Percentiles rank a stretch among this genome's conserved stretches.
phyloP scores from a whole-genome alignment of 2,113 vertebrate genomes.

The Saguinus imperator region DNA sequence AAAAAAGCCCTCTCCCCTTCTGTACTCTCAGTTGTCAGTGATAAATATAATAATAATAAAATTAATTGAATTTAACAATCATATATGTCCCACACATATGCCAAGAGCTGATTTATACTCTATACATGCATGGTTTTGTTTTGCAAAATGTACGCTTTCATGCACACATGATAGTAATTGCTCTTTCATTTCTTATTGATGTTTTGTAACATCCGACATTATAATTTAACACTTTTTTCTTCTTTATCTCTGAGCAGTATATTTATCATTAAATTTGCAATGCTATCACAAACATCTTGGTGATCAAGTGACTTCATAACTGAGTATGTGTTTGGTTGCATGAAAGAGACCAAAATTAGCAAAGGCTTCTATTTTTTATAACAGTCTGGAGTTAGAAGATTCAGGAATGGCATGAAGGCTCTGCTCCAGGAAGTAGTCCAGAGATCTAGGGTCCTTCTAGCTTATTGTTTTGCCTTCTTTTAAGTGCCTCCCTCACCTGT shows the following conservation, averaged over 20 bases:
- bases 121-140: neutral
- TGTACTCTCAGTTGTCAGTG: conserved; percentile 14
- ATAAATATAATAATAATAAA: conserved; percentile 61
- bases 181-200: conserved; percentile 27
- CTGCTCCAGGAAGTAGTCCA: neutral
- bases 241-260: conserved; percentile 37
- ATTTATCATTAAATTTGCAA: conserved; percentile 49
- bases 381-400: neutral
- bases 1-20: neutral
- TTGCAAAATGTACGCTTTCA: conserved; percentile 32
- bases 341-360: conserved; percentile 5
- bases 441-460: neutral
- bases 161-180: neutral
- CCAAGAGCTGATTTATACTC: neutral
- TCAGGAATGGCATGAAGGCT: neutral
- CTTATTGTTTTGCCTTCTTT: neutral
- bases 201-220: conserved; percentile 24
- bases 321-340: neutral
- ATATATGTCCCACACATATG: conserved; percentile 32
- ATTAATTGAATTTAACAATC: conserved; percentile 24
- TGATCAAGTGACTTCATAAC: neutral
- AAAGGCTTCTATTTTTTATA: neutral
- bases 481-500: neutral
- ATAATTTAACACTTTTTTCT: conserved; percentile 35
- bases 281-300: conserved; percentile 1